Evolutionary conservation across 2,888 invertebrate species (phyloP), one percentile per base, ranked within the genome.

Genomic region (Dolichopus griseipennis): DNA sequence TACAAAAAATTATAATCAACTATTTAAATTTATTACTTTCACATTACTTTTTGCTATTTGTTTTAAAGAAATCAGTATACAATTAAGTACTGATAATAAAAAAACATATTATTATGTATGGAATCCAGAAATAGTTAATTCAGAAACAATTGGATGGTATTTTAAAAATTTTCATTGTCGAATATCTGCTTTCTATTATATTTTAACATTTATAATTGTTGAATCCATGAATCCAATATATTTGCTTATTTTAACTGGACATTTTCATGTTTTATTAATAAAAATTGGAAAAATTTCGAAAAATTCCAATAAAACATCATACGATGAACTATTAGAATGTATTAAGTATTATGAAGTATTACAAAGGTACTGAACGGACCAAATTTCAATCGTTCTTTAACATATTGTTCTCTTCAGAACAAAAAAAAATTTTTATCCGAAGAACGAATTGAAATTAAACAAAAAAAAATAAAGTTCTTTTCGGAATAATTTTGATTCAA

Each of bases 321-420:
- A 75, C 5, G 61, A 63, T 0, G 70, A 76, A 20, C 69, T 78
- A 8, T 72, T 73, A 12, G 70, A 64, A 0, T 77, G 77, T 62
- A 74, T 78, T 6, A 70, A 70, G 1, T 76, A 77, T 70, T 76
- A 77, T 63, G 72, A 75, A 34, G 65, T 66, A 1, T 65, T 78
- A 18, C 68, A 73, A n/a, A 70, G 72, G 75, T 75, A n/a, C n/a
- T n/a, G n/a, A n/a, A n/a, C n/a, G n/a, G n/a, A n/a, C n/a, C n/a
- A n/a, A n/a, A n/a, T n/a, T n/a, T n/a, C n/a, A n/a, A n/a, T n/a
- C n/a, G n/a, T n/a, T n/a, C n/a, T n/a, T n/a, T n/a, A n/a, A n/a
- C n/a, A n/a, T n/a, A n/a, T n/a, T n/a, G n/a, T n/a, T n/a, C n/a
- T n/a, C n/a, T n/a, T n/a, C n/a, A n/a, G n/a, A n/a, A n/a, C n/a